Percentiles rank a stretch among this genome's conserved stretches.
Evolutionary conservation across 1,140 invertebrate genomes (phyloP).

Genomic region (Drosophila kanapiae): DNA sequence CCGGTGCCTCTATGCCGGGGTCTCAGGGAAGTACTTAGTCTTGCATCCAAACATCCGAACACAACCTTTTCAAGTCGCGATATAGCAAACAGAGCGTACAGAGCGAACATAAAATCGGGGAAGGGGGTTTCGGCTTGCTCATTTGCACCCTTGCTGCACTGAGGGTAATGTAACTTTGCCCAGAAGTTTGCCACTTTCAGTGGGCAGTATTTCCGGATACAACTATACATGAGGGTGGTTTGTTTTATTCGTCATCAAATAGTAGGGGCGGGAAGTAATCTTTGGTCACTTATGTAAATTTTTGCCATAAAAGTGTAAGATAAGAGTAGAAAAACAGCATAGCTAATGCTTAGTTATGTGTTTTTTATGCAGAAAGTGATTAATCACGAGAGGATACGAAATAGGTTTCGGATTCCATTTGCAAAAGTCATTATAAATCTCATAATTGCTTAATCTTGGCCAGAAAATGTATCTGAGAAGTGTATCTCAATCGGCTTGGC

Average conservation of each 20-base stretch:
- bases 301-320: conserved; percentile 14
- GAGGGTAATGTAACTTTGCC: conserved; percentile 22
- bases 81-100: conserved; percentile 36
- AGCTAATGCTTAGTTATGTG: conserved; percentile 6
- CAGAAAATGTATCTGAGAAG: neutral
- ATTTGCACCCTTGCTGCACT: conserved; percentile 35
- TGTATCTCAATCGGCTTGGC: conserved; percentile 1
- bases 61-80: conserved; percentile 25
- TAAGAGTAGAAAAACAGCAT: conserved; percentile 2
- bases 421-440: neutral
- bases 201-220: conserved; percentile 21
- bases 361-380: conserved; percentile 8
- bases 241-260: neutral
- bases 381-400: too few relatives aligned
- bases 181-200: conserved; percentile 25
- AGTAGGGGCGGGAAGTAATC: conserved; percentile 21
- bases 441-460: neutral
- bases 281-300: conserved; percentile 37
- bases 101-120: conserved; percentile 1
- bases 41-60: conserved; percentile 12
- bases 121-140: conserved; percentile 31
- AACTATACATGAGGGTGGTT: conserved; percentile 8
- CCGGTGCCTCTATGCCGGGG: conserved; percentile 19
- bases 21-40: conserved; percentile 33
- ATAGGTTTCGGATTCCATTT: too few relatives aligned